Evolutionary conservation across 2,888 invertebrate genomes (phyloP), one percentile per base, ranked within the genome.

Genomic region (Drosophila putrida): DNA sequence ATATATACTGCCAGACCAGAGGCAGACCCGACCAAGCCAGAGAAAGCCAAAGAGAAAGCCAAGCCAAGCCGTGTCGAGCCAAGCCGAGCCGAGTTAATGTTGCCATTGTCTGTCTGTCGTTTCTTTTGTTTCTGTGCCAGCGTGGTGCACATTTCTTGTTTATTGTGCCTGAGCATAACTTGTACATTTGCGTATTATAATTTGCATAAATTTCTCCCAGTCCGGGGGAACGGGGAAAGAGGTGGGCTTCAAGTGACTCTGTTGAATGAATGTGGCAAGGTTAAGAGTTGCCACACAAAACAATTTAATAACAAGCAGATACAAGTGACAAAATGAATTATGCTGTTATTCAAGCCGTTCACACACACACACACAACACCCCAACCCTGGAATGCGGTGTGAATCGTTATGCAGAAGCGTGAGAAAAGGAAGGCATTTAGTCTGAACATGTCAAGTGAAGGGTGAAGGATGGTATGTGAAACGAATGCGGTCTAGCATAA

Each of bases 241-340:
- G 49, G 9, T 28, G 57, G 0, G 41, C 43, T 58, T 25, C 20
- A 44, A n/a, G 20, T 6, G 35, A 50, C 44, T 55, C 6, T 20
- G 51, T 49, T 63, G 62, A 65, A 53, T 54, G 70, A 47, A 61
- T 66, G 70, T 39, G 63, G 65, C 67, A 71, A 68, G 70, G 63
- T 70, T 59, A 78, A 70, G 89, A 73, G 83, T 69, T 72, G 82
- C 33, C 53, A 63, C 72, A 66, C 70, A 80, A 85, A 86, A 88
- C 89, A 83, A 83, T 83, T 83, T 83, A 83, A 83, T 83, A 83
- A 83, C 83, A 64, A 83, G 67, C 78, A 77, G 75, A 83, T 83
- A 83, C 87, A 87, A 83, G 83, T 88, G 83, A 83, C 83, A 88
- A 88, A 83, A 89, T 83, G 83, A 83, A 87, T 83, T 83, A 83